Evolutionary conservation across 2,113 vertebrate species (phyloP), one percentile per base, ranked within the genome.

Genomic region (Sinocyclocheilus anshuiensis): DNA sequence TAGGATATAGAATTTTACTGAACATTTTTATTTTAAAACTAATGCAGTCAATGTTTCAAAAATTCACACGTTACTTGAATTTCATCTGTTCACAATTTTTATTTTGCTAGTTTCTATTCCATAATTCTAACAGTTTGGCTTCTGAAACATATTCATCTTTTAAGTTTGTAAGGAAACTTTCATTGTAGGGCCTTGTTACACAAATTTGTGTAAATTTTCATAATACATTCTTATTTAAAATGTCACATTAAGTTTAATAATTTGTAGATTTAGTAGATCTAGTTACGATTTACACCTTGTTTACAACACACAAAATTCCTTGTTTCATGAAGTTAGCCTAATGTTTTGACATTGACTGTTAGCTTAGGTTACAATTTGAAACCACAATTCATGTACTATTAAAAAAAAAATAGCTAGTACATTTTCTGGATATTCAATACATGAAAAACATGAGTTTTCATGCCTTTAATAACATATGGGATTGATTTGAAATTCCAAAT

Each of bases 61-160:
- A 71, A 36, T 10, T 63, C n/a, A 80, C 36, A 80, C 13, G 0
- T 39, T 63, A 16, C 33, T 71, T n/a, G 0, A 45, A 61, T 45
- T 42, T 63, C 12, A 33, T 59, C 7, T 11, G 7, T 81, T 81
- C n/a, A 18, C 57, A 63, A 26, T 45, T 81, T 42, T 81, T 81
- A 63, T 63, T 63, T 15, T 8, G 33, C 33, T 79, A 39, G 20
- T 24, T 61, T 39, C 24, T 20, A 33, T 77, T 57, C 26, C 26
- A 77, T 26, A n/a, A 15, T 24, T 57, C 48, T 77, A 55, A 77
- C 53, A 79, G 20, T 79, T 57, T 55, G 76, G 50, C 76, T 18
- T 77, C 55, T 59, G 20, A n/a, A 79, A 79, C 18, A 15, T n/a
- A 1, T 42, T 79, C 22, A 61, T 20, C 6, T 61, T 4, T 50